Evolutionary conservation across 2,888 invertebrate species (phyloP), one percentile per base, ranked within the genome.

Genomic region (Liposcelis brunnea): DNA sequence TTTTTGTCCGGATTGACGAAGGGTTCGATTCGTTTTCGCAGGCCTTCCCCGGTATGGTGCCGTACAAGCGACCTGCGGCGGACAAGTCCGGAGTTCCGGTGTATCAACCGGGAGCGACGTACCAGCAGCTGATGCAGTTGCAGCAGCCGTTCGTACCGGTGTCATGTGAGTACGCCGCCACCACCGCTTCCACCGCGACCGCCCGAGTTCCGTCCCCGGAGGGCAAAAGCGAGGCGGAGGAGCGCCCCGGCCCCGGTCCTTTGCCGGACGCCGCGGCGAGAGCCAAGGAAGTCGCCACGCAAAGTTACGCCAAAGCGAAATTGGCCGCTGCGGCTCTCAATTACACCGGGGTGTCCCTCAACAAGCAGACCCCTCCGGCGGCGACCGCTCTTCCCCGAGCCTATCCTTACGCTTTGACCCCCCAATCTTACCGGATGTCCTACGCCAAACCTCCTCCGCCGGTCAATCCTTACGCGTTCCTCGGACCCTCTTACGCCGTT

Each of bases 1-100:
- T 26, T 26, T 26, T 4, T 26, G 26, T 26, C 8, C 26, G 14
- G 35, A 35, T 12, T 34, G n/a, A 18, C 35, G 26, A 35, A 46
- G 26, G 14, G 44, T 43, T 47, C 19, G 45, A 46, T 58, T 26
- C 8, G 26, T 26, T 26, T 26, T 26, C 26, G 42, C 74, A 91
- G 90, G 84, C 85, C 67, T 89, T 90, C 72, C 87, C 89, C 61
- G 89, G 89, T 65, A 87, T 90, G 82, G 77, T 90, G 69, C 87
- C 90, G 64, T 90, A 89, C 71, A 90, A 90, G 71, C 82, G 94
- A 71, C 85, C 93, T 64, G 87, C 91, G 60, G 89, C 87, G 52
- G 91, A 91, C 70, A 93, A 94, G 69, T 89, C 90, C 64, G 91
- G 93, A 64, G 75, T 94, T 66, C 93, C 93, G 61, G 85, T 94